Evolutionary conservation across 1,140 invertebrate species (phyloP), one percentile per base, ranked within the genome.

Genomic region (Neoseiulus cucumeris): DNA sequence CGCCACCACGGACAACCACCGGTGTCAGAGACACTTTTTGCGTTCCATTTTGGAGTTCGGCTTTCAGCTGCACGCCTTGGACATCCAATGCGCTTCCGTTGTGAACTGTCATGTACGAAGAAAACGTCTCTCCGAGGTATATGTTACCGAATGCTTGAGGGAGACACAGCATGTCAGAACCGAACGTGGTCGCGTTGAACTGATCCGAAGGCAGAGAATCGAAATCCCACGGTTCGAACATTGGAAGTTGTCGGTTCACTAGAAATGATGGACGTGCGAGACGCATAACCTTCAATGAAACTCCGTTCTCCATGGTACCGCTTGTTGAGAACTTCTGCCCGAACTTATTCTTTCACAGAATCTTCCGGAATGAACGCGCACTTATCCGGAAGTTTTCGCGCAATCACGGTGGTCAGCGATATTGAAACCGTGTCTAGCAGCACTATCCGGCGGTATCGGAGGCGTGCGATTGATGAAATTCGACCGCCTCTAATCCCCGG

Each of bases 31-130:
- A 79, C 70, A 95, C 85, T 69, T 85, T 81, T 72, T 94, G 88
- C 4, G 84, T 87, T 72, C 83, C 87, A 7, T 90, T 95, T 78
- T 97, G 91, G 42, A 98, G 80, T 74, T 95, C 90, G 68, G 67
- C 83, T 76, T 90, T 91, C 1, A 92, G 83, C 20, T 79, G 81
- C 20, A 93, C 85, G 78, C 89, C 83, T 69, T 85, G 84, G 14
- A 89, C 86, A 12, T 81, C 72, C 77, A 89, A 83, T 68, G 82
- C 81, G 65, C 89, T 92, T 74, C 93, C 89, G 80, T 97, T 98
- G 72, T 95, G 89, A 55, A 98, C 87, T 79, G 89, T 93, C 64
- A 98, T 84, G 74, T 95, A 97, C 75, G 92, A 91, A 1, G 92
- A 91, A 79, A 98, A 98, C 25, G 91, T 97, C 81, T 98, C 94